Evolutionary conservation across 2,113 vertebrate species (phyloP).

Genomic region (Eulemur macaco): DNA sequence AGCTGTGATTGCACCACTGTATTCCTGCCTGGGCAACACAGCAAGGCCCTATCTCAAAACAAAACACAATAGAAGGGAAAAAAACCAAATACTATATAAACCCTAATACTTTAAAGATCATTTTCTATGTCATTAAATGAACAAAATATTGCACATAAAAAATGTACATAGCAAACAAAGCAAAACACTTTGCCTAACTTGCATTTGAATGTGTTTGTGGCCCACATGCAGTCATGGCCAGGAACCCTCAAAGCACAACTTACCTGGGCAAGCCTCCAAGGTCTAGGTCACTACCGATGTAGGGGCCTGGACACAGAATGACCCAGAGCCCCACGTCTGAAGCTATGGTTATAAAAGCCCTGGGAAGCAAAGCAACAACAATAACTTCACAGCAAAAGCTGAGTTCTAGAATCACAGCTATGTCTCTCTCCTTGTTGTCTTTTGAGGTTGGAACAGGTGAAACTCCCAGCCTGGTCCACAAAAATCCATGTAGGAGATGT

Average conservation of each 20-base stretch:
- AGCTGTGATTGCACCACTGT: no score
- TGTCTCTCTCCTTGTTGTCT: background rate
- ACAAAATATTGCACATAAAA: background rate
- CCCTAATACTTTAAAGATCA: background rate
- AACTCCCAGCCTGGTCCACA: background rate
- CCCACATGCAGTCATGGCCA: background rate
- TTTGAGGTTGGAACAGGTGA: background rate
- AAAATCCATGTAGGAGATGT: background rate
- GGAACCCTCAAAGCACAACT: background rate
- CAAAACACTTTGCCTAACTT: background rate
- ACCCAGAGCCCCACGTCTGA: conserved; percentile 90
- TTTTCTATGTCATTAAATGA: background rate
- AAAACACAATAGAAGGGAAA: background rate
- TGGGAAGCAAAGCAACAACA: conserved; percentile 64
- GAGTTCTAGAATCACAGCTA: background rate
- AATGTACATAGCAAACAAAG: background rate
- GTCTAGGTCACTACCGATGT: conserved; percentile 93
- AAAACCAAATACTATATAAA: background rate
- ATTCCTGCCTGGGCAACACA: no score
- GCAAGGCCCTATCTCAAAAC: no score
- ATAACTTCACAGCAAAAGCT: background rate
- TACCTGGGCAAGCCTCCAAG: conserved; percentile 94
- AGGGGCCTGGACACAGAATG: conserved; percentile 93
- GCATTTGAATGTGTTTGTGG: background rate
- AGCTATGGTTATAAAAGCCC: conserved; percentile 88